Conservation (phyloP, 2,888 invertebrate genomes). For the Chesias legatella region DNA sequence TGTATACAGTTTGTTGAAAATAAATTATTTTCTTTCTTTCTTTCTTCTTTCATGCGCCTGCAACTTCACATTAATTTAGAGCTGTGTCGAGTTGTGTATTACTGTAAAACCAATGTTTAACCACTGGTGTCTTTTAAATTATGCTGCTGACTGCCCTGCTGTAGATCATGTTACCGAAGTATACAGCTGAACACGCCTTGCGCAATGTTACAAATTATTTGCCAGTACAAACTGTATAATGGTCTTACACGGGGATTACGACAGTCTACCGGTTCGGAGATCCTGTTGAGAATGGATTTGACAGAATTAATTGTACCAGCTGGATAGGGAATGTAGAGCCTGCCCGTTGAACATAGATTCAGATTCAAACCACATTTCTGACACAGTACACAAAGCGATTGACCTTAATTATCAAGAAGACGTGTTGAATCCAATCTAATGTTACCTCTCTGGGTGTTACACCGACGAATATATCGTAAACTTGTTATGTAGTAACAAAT, state of each 20-base stretch:
- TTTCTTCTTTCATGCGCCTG: no score
- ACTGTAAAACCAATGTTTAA: constrained; percentile 35
- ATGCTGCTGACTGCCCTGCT: constrained; percentile 20
- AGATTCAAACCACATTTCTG: no score
- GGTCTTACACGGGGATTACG: constrained; percentile 19
- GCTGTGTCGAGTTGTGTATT: not conserved
- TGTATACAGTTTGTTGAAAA: no score
- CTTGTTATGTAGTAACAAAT: no score
- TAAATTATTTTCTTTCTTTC: no score
- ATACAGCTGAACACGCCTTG: constrained; percentile 24
- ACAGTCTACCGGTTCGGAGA: constrained; percentile 5
- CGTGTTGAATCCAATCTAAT: no score
- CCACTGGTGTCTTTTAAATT: constrained; percentile 25
- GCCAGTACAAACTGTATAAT: constrained; percentile 7
- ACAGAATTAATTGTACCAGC: not conserved
- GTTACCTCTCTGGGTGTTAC: no score
- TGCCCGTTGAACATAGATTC: no score
- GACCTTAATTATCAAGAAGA: no score
- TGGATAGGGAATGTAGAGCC: not conserved
- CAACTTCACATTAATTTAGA: no score
- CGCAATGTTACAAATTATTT: constrained; percentile 22
- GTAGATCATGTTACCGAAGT: constrained; percentile 24
- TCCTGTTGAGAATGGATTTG: not conserved
- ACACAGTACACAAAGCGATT: no score
- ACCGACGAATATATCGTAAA: no score